Evolutionary conservation across 2,888 invertebrate species (phyloP), one percentile per base, ranked within the genome.

Genomic region (Elysia crispata): DNA sequence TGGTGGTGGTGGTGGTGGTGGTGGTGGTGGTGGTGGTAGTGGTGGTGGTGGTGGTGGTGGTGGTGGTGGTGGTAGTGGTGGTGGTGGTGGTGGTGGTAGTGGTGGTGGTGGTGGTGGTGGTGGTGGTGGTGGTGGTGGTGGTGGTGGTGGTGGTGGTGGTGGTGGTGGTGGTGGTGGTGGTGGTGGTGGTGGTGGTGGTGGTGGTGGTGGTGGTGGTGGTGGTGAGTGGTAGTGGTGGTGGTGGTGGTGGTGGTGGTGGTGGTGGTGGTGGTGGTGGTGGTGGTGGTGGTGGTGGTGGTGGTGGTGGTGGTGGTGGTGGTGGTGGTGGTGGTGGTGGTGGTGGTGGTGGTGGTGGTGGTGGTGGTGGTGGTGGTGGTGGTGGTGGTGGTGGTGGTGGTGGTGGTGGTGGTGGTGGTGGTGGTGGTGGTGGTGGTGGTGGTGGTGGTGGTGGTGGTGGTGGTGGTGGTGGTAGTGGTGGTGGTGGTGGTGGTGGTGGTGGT

Each of bases 161-260:
- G 54, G 54, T 54, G 54, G 54, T 54, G 54, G 54, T 54, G 54
- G 54, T 54, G 54, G 54, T 54, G 54, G 54, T 54, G 54, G 54
- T 54, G 54, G 54, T 54, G 54, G 54, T 54, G 54, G 54, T 54
- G 54, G 54, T 54, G 54, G 54, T 54, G 54, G 54, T 54, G 54
- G 54, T 54, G 54, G 54, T 54, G 54, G 15, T 54, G n/a, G n/a
- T n/a, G n/a, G n/a, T n/a, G n/a, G n/a, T n/a, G n/a, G n/a, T n/a
- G n/a, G n/a, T n/a, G n/a, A n/a, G n/a, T n/a, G n/a, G n/a, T n/a
- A n/a, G n/a, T n/a, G n/a, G n/a, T n/a, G n/a, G n/a, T n/a, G n/a
- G 54, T 54, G 54, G 54, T 54, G 54, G 54, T 54, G 54, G 54
- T 54, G 54, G 54, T 54, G 54, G 54, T 54, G 54, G 54, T 54